phyloP scores from a whole-genome alignment of 2,888 invertebrate species.

The Candidula unifasciata region DNA sequence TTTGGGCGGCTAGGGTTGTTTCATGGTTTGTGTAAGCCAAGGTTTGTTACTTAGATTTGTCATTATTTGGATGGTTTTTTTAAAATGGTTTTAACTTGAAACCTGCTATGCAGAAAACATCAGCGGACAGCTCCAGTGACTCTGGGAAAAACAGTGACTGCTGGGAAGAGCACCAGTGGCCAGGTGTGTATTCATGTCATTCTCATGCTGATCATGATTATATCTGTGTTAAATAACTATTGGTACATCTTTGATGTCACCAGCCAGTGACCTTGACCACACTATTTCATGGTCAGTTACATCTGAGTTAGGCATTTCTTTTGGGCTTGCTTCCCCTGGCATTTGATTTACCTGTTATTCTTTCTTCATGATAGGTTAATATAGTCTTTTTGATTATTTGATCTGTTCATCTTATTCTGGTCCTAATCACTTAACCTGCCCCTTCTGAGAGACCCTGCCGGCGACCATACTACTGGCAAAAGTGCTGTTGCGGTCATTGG shows the following conservation, averaged over 20 bases:
- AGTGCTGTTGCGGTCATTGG: too few relatives aligned
- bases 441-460: too few relatives aligned
- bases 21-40: background rate
- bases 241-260: background rate
- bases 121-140: constrained; percentile 31
- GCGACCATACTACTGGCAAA: too few relatives aligned
- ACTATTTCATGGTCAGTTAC: background rate
- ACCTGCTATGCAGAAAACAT: background rate
- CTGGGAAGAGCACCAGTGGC: background rate
- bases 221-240: background rate
- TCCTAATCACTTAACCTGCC: too few relatives aligned
- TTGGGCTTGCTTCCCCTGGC: too few relatives aligned
- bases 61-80: too few relatives aligned
- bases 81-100: background rate
- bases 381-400: too few relatives aligned
- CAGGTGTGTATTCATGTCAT: background rate
- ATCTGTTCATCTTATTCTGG: too few relatives aligned
- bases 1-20: too few relatives aligned
- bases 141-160: background rate
- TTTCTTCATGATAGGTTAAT: too few relatives aligned
- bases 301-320: too few relatives aligned
- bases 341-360: too few relatives aligned
- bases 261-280: background rate
- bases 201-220: background rate
- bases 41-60: background rate